These are phyloP conservation scores for Spinus olivaceus DNA, from an alignment of 2,797 vertebrate species.

Conservation along the genomic window DNA sequence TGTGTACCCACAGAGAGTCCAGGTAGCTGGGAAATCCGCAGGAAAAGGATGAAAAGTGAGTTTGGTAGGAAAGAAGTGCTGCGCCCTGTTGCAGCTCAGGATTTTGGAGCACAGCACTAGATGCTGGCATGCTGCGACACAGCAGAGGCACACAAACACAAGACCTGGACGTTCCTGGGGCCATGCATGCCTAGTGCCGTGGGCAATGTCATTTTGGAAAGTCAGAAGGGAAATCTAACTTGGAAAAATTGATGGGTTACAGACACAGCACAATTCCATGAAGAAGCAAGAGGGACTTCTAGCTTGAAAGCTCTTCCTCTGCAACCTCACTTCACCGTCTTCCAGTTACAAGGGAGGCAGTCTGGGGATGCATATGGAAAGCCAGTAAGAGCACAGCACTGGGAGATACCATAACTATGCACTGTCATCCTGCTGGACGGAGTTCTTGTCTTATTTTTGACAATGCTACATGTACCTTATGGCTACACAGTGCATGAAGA, in stretches of 20 bases:
- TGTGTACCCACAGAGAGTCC: fast-evolving
- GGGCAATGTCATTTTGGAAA: neutral
- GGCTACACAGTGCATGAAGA: fast-evolving
- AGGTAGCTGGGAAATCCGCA: neutral
- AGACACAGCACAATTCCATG: neutral
- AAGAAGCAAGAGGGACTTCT: neutral
- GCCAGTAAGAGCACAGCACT: neutral
- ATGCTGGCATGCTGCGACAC: neutral
- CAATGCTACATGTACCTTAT: neutral
- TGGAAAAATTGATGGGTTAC: neutral
- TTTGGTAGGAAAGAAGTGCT: neutral
- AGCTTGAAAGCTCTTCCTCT: neutral
- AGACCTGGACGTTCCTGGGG: neutral
- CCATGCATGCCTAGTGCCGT: too few relatives aligned
- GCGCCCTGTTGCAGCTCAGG: neutral
- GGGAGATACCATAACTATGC: neutral
- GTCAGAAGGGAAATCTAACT: neutral
- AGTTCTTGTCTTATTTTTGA: neutral
- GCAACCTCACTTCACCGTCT: neutral
- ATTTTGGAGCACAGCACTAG: neutral
- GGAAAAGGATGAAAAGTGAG: neutral
- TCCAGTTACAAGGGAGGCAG: neutral
- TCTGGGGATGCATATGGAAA: neutral
- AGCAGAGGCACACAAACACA: fast-evolving
- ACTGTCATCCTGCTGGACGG: neutral